Percentiles rank a stretch among this genome's conserved stretches.
These are phyloP conservation scores for Drosophila burlai DNA, from an alignment of 1,140 invertebrate genomes.

Conservation along the genomic window DNA sequence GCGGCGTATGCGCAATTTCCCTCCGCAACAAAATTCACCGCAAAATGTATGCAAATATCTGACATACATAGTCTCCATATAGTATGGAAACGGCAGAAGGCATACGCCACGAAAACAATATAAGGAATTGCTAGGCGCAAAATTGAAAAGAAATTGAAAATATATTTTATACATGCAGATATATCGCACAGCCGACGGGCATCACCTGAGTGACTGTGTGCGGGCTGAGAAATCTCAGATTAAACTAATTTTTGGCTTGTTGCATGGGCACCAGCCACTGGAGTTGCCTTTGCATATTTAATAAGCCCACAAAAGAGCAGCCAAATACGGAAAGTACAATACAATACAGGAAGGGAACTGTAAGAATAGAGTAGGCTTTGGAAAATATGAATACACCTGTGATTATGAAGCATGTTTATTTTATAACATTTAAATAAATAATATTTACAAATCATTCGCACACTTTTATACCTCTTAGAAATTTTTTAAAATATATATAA, in stretches of 20 bases:
- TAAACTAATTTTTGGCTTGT: constrained; percentile 78
- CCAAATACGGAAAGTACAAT: constrained; percentile 19
- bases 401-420: not conserved
- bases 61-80: constrained; percentile 24
- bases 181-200: constrained; percentile 66
- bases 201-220: constrained; percentile 49
- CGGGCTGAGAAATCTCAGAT: constrained; percentile 68
- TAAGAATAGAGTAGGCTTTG: constrained; percentile 2
- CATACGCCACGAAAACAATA: constrained; percentile 80
- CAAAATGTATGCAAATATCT: constrained; percentile 79
- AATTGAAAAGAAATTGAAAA: constrained; percentile 73
- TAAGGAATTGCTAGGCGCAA: constrained; percentile 65
- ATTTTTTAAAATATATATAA: not conserved
- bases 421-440: not conserved
- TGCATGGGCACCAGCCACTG: constrained; percentile 54
- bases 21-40: constrained; percentile 47
- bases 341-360: constrained; percentile 16
- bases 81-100: constrained; percentile 14
- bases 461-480: not conserved
- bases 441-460: not conserved
- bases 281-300: constrained; percentile 75
- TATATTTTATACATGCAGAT: constrained; percentile 54
- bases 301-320: constrained; percentile 45
- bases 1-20: constrained; percentile 79
- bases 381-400: not conserved